Base-by-base conservation (phyloP, 2,797 vertebrate genomes). In the Kryptolebias ocellatus region DNA sequence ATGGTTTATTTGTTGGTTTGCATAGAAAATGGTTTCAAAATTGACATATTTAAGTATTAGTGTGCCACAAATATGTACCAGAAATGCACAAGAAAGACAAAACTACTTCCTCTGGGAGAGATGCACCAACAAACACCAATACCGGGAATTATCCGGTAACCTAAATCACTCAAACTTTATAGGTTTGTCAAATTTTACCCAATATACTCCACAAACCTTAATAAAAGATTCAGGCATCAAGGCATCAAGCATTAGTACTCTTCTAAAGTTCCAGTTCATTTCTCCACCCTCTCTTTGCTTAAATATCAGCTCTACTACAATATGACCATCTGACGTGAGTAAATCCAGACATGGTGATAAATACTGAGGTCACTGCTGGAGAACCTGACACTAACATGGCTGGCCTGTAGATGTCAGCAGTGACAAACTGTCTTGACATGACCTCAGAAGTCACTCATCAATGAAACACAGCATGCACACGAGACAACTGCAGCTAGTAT, bases 371-470 rank as follows among this genome's bases (percentile, higher is more conserved):
- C 81, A 82, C 10, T 5, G 24, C 14, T 29, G 37, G 76, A 61
- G 55, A 62, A 70, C 73, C 27, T 74, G 77, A 74, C 75, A 78
- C 82, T 67, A 72, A 37, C 78, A 12, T 0, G 0, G 50, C 18
- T 39, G 46, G 84, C 89, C 90, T 83, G 85, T 76, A 90, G 89
- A 79, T 83, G 89, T 87, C 89, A 92, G 86, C 69, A 83, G 60
- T 74, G 74, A 76, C 79, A 84, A 86, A 88, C 66, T 51, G 50
- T 78, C 59, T 59, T 29, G 39, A 63, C 34, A 52, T 63, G 71
- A 47, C 50, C 61, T 1, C 4, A 61, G 44, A 31, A 11, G 51
- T 4, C 0, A 49, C 10, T 53, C 10, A 45, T 17, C 47, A 37
- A 3, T 67, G 42, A 52, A 3, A 60, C 64, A 54, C 44, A 17